Evolutionary conservation across 2,888 invertebrate genomes (phyloP).

Genomic region (Oxyteleia sp.): DNA sequence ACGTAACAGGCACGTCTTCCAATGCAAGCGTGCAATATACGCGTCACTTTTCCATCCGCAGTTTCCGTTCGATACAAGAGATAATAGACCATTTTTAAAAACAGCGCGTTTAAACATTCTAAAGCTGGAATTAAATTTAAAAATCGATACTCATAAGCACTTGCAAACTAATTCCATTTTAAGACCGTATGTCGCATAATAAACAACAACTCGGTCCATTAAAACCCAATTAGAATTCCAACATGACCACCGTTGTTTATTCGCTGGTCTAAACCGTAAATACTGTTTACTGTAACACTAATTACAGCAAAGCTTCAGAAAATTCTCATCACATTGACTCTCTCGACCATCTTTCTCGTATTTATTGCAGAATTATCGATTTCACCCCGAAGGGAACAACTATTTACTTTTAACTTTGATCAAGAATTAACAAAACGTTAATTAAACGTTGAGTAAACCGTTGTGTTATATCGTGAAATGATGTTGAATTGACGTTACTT

Average conservation of each 20-base stretch:
- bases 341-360: not conserved
- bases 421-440: too few relatives aligned
- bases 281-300: not conserved
- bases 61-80: not conserved
- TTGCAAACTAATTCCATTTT: not conserved
- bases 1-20: slow-evolving; percentile 18
- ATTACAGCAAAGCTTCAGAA: slow-evolving; percentile 10
- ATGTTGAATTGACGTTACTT: too few relatives aligned
- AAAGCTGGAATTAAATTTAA: not conserved
- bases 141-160: not conserved
- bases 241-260: not conserved
- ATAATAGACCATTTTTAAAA: not conserved
- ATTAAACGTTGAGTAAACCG: not conserved
- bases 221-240: slow-evolving; percentile 5
- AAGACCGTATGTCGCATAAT: not conserved
- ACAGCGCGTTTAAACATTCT: not conserved
- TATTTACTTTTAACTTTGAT: too few relatives aligned
- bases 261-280: not conserved
- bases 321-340: not conserved
- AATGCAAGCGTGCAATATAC: not conserved
- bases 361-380: not conserved
- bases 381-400: too few relatives aligned
- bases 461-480: too few relatives aligned
- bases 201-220: not conserved
- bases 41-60: not conserved